Conservation (phyloP, 2,113 vertebrate genomes). For the Poecile atricapillus region DNA sequence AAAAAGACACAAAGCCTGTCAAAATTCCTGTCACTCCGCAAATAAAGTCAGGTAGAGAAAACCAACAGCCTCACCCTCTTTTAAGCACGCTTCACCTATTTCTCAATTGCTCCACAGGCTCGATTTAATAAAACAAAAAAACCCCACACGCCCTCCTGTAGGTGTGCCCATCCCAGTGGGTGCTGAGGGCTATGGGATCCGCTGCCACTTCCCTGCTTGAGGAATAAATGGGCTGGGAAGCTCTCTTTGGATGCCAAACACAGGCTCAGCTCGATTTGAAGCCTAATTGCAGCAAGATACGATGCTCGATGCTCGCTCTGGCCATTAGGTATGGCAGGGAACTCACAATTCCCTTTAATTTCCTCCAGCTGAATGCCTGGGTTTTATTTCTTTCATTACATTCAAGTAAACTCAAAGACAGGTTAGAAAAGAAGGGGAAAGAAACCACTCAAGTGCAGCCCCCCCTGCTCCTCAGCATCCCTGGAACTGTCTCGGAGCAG, state of each 20-base stretch:
- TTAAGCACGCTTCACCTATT: conserved; percentile 1
- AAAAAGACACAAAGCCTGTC: conserved; percentile 62
- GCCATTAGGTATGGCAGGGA: neutral
- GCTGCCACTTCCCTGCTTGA: neutral
- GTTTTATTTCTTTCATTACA: neutral
- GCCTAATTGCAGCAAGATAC: neutral
- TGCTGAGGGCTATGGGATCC: rapidly evolving
- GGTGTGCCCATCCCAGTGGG: neutral
- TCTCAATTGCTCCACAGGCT: neutral
- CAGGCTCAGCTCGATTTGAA: neutral
- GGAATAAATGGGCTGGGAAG: neutral
- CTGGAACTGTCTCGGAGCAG: neutral
- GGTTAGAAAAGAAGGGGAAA: neutral
- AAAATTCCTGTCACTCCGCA: conserved; percentile 45
- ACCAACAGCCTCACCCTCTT: conserved; percentile 27
- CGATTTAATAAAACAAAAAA: neutral
- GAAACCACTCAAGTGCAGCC: neutral
- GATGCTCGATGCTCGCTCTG: neutral
- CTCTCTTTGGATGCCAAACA: neutral
- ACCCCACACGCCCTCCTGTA: neutral
- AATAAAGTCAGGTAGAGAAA: conserved; percentile 61
- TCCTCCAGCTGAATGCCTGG: neutral
- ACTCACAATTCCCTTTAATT: neutral
- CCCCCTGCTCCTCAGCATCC: neutral
- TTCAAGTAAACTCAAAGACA: neutral